These are phyloP conservation scores for Pipa parva DNA, from an alignment of 2,113 vertebrate species.

Conservation along the genomic window DNA sequence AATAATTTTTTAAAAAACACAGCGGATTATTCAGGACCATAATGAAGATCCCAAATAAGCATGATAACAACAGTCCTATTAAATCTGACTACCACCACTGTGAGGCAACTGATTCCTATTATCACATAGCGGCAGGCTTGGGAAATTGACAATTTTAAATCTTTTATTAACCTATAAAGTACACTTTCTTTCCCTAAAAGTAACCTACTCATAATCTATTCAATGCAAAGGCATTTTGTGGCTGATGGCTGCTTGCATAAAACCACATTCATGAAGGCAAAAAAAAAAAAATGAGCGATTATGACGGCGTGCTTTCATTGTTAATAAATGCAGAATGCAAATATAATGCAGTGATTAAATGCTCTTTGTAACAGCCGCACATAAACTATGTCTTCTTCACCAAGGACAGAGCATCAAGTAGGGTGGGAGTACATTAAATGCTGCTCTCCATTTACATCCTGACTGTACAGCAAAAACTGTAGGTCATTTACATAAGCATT, in stretches of 20 bases:
- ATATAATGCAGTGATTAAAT: neutral
- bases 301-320: neutral
- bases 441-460: neutral
- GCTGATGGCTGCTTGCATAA: neutral
- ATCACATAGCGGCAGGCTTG: neutral
- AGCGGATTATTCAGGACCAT: too few species aligned
- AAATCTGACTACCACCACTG: too few species aligned
- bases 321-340: conserved; percentile 4
- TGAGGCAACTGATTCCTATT: too few species aligned
- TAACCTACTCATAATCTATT: neutral
- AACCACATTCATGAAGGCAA: neutral
- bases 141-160: neutral
- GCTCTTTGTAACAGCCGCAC: neutral
- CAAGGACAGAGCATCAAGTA: neutral
- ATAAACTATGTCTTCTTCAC: neutral
- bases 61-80: too few species aligned
- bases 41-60: too few species aligned
- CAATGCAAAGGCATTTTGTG: neutral
- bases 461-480: neutral
- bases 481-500: neutral
- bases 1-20: too few species aligned
- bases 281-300: neutral
- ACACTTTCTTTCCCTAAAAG: neutral
- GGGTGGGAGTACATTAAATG: neutral
- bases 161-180: conserved; percentile 14